A percentile compares a stretch with the other conserved stretches of the same genome.
Conservation (phyloP, 2,888 invertebrate species). For the Gortyna flavago region DNA sequence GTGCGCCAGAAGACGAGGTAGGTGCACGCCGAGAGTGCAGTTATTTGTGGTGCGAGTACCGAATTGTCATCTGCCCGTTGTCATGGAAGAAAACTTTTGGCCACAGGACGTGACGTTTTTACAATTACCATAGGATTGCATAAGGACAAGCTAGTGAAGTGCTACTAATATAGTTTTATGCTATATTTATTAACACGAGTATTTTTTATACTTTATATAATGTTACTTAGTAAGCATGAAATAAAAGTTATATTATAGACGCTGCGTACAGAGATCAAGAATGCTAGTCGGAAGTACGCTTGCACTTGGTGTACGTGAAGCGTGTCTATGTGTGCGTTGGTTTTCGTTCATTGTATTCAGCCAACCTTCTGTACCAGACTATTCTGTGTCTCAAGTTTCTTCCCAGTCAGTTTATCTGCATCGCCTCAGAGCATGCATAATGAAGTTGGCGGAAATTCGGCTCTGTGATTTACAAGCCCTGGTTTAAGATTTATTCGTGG, state of each 20-base stretch:
- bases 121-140: background rate
- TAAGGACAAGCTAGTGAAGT: background rate
- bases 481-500: conserved; percentile 37
- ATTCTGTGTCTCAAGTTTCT: background rate
- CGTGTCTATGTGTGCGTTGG: background rate
- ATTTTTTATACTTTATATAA: background rate
- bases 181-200: background rate
- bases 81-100: background rate
- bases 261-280: background rate
- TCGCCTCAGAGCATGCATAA: conserved; percentile 46
- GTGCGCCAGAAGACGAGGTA: background rate
- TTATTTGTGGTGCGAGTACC: background rate
- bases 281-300: background rate
- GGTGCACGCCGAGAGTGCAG: background rate
- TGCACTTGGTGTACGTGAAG: background rate
- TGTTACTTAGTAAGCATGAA: background rate
- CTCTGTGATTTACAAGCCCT: conserved; percentile 25
- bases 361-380: background rate
- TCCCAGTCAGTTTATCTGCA: conserved; percentile 50
- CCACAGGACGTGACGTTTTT: background rate
- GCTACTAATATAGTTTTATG: background rate
- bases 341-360: background rate
- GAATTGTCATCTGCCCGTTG: background rate
- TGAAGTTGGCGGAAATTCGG: conserved; percentile 29
- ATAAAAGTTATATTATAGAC: background rate